Conservation (phyloP, 37 sponge, comb jelly and placozoan genomes). For the Chondrilla cf. caribensis region DNA sequence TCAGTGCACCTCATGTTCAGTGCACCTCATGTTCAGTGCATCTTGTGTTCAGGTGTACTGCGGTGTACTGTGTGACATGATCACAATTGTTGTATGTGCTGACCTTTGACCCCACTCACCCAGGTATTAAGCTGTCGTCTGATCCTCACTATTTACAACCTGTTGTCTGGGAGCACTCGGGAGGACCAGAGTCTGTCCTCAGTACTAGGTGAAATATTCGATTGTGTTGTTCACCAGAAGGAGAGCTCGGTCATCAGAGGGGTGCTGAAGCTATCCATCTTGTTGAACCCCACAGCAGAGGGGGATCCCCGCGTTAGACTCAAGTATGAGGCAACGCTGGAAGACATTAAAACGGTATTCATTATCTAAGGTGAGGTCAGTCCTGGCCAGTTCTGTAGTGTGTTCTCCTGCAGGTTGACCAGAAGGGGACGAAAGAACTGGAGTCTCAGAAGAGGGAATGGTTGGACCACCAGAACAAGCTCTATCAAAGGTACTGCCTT, state of each 20-base stretch:
- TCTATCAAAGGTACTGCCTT: conserved; percentile 46
- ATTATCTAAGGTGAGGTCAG: too few species aligned
- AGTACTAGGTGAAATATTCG: neutral
- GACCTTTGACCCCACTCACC: neutral
- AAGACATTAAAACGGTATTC: conserved; percentile 68
- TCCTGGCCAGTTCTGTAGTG: neutral
- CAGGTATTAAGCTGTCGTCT: conserved; percentile 5
- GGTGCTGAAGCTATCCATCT: conserved; percentile 13
- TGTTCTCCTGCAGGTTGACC: conserved; percentile 44
- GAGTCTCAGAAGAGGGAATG: conserved; percentile 45
- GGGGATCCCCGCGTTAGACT: conserved; percentile 31
- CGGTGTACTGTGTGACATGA: neutral
- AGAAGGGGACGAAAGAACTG: conserved; percentile 38
- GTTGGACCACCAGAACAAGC: conserved; percentile 24
- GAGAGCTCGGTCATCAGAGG: conserved; percentile 2
- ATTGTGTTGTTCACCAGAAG: conserved; percentile 21
- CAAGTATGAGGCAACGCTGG: conserved; percentile 44
- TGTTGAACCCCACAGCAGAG: conserved; percentile 34
- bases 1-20: too few species aligned
- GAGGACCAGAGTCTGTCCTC: neutral
- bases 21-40: too few species aligned
- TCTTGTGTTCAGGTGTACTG: too few species aligned
- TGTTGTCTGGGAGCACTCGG: neutral
- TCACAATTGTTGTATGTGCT: neutral
- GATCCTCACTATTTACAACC: neutral